These are phyloP conservation scores for Leptinotarsa lineolata DNA, from an alignment of 1,140 invertebrate genomes.

Conservation along the genomic window DNA sequence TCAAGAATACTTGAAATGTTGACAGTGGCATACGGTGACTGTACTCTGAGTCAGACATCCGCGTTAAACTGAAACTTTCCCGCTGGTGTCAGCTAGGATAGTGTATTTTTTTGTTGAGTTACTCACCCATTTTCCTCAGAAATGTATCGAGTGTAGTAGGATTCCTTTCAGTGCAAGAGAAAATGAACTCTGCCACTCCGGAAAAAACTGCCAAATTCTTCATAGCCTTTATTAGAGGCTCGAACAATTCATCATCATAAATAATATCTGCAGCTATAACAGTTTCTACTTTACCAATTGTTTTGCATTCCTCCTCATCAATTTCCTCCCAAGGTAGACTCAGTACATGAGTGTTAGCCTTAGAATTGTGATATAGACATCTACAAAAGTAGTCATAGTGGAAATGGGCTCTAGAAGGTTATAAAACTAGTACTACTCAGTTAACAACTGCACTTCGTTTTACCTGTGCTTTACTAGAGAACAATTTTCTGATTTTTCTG, in stretches of 20 bases:
- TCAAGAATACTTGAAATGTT: no score
- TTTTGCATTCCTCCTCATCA: constrained; percentile 42
- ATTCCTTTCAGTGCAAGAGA: constrained; percentile 61
- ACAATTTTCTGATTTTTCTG: not conserved
- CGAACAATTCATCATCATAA: constrained; percentile 59
- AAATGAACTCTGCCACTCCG: constrained; percentile 52
- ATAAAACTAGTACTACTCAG: no score
- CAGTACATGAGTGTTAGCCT: constrained; percentile 51
- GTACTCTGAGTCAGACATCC: no score
- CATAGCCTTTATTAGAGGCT: constrained; percentile 54
- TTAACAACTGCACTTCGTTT: no score
- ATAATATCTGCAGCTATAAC: constrained; percentile 63
- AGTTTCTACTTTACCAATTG: constrained; percentile 53
- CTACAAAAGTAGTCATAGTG: not conserved
- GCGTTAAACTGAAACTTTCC: no score
- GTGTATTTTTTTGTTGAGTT: no score
- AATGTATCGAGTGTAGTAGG: constrained; percentile 57
- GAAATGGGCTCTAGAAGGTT: no score
- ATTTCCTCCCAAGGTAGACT: constrained; percentile 61
- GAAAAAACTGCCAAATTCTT: constrained; percentile 49
- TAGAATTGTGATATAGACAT: constrained; percentile 13
- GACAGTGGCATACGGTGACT: no score
- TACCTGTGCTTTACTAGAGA: not conserved
- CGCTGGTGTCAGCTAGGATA: no score
- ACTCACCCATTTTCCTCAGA: constrained; percentile 56